Evolutionary conservation across 2,113 vertebrate species (phyloP).

Genomic region (Thinocorus orbignyianus): DNA sequence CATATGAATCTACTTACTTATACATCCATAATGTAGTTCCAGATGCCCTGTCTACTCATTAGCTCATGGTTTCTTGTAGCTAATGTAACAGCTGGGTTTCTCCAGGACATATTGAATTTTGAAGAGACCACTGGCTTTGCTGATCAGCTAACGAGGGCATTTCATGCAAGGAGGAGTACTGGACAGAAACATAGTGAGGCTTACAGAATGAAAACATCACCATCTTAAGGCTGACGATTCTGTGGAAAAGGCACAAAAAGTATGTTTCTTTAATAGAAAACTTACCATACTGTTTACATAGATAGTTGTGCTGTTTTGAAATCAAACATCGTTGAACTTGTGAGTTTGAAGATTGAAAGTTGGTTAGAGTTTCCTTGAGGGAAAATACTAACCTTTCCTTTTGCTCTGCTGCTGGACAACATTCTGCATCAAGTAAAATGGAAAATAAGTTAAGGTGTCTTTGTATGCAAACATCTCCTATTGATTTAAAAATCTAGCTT

Average conservation of each 20-base stretch:
- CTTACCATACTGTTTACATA: neutral
- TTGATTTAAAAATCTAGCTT: slow-evolving; percentile 74
- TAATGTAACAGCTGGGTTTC: neutral
- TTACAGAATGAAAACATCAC: neutral
- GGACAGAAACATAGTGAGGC: neutral
- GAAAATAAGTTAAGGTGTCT: slow-evolving; percentile 15
- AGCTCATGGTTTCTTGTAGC: neutral
- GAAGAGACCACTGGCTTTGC: neutral
- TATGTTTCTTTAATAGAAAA: neutral
- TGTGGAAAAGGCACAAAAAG: neutral
- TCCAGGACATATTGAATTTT: neutral
- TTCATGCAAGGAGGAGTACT: neutral
- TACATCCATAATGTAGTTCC: neutral
- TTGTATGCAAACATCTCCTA: slow-evolving; percentile 65
- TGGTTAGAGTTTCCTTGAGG: neutral
- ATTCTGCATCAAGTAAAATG: neutral
- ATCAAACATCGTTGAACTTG: neutral
- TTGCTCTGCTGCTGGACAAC: neutral
- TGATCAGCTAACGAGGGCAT: neutral
- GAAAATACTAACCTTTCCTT: no score
- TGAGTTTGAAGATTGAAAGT: neutral
- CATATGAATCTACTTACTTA: neutral
- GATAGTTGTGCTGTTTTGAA: neutral
- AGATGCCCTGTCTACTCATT: neutral
- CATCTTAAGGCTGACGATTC: neutral